phyloP scores from a whole-genome alignment of 2,888 invertebrate genomes.

The Ochropacha duplaris region DNA sequence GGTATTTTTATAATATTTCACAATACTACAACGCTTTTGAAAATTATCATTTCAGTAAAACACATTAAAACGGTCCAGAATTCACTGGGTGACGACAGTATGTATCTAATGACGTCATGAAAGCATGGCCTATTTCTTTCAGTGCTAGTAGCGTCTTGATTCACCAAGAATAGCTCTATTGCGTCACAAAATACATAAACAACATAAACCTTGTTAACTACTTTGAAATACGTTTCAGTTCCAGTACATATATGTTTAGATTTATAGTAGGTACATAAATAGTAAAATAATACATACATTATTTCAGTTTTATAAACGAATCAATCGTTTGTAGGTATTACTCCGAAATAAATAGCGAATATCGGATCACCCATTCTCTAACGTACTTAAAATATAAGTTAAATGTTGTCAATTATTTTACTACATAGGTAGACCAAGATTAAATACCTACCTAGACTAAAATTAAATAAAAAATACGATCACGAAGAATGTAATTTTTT shows the following conservation, averaged over 20 bases:
- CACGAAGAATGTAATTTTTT: too few relatives aligned
- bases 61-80: not conserved
- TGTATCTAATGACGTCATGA: not conserved
- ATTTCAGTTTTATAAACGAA: too few relatives aligned
- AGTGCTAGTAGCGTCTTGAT: not conserved
- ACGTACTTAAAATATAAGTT: too few relatives aligned
- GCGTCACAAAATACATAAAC: slow-evolving; percentile 1
- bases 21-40: not conserved
- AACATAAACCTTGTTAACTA: not conserved
- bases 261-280: not conserved
- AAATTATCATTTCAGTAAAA: not conserved
- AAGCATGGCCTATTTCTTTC: slow-evolving; percentile 1
- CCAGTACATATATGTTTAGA: not conserved
- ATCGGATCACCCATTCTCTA: too few relatives aligned
- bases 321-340: too few relatives aligned
- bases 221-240: not conserved
- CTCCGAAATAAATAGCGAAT: too few relatives aligned
- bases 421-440: too few relatives aligned
- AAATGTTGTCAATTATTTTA: too few relatives aligned
- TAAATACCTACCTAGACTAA: too few relatives aligned
- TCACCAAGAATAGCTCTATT: not conserved
- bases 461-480: too few relatives aligned
- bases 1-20: not conserved
- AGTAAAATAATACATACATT: too few relatives aligned
- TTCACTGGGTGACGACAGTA: not conserved